phyloP scores from a whole-genome alignment of 2,888 invertebrate species.

The Drosophila maculinotata region DNA sequence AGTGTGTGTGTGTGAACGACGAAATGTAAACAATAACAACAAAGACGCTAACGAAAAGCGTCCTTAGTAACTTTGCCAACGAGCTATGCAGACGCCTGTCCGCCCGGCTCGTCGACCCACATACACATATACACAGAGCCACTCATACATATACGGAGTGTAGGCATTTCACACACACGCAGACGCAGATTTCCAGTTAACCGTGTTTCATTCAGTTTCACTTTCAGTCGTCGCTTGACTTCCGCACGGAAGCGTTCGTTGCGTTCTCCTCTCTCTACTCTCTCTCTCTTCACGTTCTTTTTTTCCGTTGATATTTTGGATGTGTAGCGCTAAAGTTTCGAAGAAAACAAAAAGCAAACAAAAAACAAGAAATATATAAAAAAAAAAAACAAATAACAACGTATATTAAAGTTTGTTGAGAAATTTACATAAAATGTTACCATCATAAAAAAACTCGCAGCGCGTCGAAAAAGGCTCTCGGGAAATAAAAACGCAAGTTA shows the following conservation, averaged over 20 bases:
- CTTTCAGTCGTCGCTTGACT: constrained; percentile 77
- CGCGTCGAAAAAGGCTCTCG: constrained; percentile 26
- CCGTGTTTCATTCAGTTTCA: constrained; percentile 69
- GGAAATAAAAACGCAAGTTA: constrained; percentile 26
- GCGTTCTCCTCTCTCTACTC: constrained; percentile 48
- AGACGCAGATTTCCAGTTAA: constrained; percentile 63
- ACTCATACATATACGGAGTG: constrained; percentile 26
- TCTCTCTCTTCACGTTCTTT: constrained; percentile 37
- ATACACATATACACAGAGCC: constrained; percentile 5
- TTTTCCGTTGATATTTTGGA: constrained; percentile 38
- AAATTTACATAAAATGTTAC: constrained; percentile 35
- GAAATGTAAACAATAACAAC: constrained; percentile 76
- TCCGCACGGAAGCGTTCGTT: constrained; percentile 78
- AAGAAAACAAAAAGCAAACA: too few species aligned
- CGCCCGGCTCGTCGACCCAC: constrained; percentile 39
- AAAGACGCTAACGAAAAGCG: constrained; percentile 48
- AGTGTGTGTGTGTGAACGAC: constrained; percentile 17
- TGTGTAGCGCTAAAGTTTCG: constrained; percentile 25
- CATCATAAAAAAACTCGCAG: constrained; percentile 28
- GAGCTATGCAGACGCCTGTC: constrained; percentile 26
- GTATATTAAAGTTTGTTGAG: constrained; percentile 26
- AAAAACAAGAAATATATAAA: constrained; percentile 5
- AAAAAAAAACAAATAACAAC: too few species aligned
- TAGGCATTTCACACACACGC: constrained; percentile 45
- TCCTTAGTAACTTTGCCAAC: constrained; percentile 41